Base-by-base conservation (phyloP, 2,888 invertebrate genomes). In the Acanthoscelides obtectus region DNA sequence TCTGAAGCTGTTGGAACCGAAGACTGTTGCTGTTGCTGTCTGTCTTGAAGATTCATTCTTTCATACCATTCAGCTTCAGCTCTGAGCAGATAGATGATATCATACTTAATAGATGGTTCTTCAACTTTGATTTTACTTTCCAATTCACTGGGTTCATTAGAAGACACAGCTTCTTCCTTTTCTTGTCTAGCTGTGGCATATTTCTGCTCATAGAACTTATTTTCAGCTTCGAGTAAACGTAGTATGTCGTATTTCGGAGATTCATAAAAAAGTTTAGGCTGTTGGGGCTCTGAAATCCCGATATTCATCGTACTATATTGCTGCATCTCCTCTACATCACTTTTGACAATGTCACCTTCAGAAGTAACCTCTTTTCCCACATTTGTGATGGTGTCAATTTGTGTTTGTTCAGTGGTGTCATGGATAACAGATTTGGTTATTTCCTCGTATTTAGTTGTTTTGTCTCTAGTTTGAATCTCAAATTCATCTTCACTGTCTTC, bases 401-500 rank as follows among this genome's bases (percentile, higher is more conserved):
- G 20, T 45, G 19, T 66, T 70, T 45, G 22, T 64, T 45, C 45
- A 45, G 8, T 45, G 45, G 1, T 12, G 1, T 45, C 12, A 45
- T 45, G 45, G 12, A 12, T 45, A 17, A 45, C 45, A 45, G 12
- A 12, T 12, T 45, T 45, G 45, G 45, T 6, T 6, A 6, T 4
- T 45, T 45, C 45, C 6, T n/a, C n/a, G 12, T 45, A 12, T 45
- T 45, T 45, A n/a, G 45, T 45, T 45, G 45, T 45, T 45, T 63
- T 27, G 22, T 25, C 64, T 69, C 70, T 22, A 25, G 27, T 22
- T 27, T 45, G 4, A n/a, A 1, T 2, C 20, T 17, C 27, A 6
- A 17, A n/a, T 22, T 20, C 77, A 68, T 78, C 77, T 66, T 66
- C 66, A 66, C 12, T 66, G 66, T 66, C 12, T 45, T 45, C 45